Base-by-base conservation (phyloP, 1,140 invertebrate species). In the Bombus superbus region DNA sequence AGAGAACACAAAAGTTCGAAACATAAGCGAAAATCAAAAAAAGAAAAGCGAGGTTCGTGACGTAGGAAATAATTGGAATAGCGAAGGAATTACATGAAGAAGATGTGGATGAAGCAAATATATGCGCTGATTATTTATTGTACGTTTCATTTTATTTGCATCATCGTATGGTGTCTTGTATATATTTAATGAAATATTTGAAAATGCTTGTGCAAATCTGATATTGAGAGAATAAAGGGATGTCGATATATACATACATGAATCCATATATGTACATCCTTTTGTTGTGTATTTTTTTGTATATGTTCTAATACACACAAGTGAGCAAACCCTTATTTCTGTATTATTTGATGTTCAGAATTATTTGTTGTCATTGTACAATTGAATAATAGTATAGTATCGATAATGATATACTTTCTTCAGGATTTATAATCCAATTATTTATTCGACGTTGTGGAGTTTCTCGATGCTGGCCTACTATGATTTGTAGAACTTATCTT, bases 391-490 rank as follows among this genome's bases (percentile, higher is more conserved):
- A 59, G 1, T 18, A 8, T 32, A 73, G 8, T 32, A 44, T 72
- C 2, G 3, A 5, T 59, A 72, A 59, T 35, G 42, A 28, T 47
- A 57, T 57, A 64, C 11, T 82, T 28, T 59, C 25, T 25, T 62
- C 22, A n/a, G 32, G 81, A 28, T 35, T 82, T 42, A n/a, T 68
- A 35, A 38, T 38, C 44, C 9, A 15, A 38, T 91, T 69, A 92
- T 76, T 89, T 91, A 40, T 92, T 89, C 10, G 92, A 94, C 42
- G 89, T 91, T 35, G 86, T 93, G 22, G 94, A 95, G 42, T 92
- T 94, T 68, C 94, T 94, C 18, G 94, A 95, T 28, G 93, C 87
- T 79, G 95, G 94, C 87, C 94, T 93, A 73, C 93, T 95, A 42
- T 91, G 90, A 42, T 94, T 93, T 11, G 92, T 89, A 1, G 91